Evolutionary conservation across 2,113 vertebrate genomes (phyloP).

Genomic region (Onychostruthus taczanowskii): DNA sequence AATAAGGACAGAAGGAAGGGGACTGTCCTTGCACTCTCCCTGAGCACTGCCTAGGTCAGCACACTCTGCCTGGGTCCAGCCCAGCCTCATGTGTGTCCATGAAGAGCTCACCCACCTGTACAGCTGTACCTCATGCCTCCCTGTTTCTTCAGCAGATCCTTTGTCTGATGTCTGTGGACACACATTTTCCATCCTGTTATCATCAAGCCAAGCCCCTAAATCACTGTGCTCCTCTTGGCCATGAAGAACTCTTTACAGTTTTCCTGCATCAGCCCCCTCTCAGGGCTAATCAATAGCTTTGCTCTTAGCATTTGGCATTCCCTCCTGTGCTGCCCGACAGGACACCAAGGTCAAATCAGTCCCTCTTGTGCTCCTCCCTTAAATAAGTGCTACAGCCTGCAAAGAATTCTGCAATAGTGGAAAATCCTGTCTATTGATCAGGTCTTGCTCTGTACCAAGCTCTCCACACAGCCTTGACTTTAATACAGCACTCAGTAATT

Average conservation of each 20-base stretch:
- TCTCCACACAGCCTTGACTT: neutral
- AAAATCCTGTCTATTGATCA: neutral
- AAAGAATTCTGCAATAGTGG: neutral
- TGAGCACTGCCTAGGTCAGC: neutral
- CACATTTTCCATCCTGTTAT: neutral
- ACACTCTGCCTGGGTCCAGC: neutral
- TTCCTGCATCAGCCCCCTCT: neutral
- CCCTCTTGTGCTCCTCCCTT: neutral
- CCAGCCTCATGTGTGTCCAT: neutral
- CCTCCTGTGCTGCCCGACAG: neutral
- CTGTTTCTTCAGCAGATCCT: neutral
- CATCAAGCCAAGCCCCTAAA: neutral
- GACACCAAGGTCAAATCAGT: conserved; percentile 21
- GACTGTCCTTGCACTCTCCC: neutral
- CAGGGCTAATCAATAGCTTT: conserved; percentile 35
- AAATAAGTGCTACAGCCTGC: neutral
- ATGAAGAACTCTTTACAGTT: neutral
- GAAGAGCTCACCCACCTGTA: neutral
- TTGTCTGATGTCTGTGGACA: neutral
- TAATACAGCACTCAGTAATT: neutral
- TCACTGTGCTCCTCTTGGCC: neutral
- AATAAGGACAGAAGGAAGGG: neutral
- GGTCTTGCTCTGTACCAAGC: neutral
- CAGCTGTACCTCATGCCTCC: neutral
- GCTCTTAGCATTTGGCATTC: conserved; percentile 44